Evolutionary conservation across 1,140 invertebrate genomes (phyloP), one percentile per base, ranked within the genome.

Genomic region (Hypothenemus hampei): DNA sequence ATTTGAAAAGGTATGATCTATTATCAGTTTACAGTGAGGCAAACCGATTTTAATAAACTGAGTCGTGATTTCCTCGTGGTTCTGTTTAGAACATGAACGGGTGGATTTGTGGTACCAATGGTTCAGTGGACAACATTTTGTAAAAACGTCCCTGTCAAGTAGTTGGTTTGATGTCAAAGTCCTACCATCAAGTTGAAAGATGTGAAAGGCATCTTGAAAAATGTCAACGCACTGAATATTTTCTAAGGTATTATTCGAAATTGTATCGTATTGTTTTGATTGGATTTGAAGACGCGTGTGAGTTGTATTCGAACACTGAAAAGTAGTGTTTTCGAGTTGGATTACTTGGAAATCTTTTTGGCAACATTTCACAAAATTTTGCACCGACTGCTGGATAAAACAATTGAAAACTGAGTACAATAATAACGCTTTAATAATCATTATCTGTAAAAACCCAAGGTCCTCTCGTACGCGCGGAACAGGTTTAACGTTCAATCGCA

Each of bases 81-180:
- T 36, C 8, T 56, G 19, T 10, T 31, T 18, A 10, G 16, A 35
- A 35, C 64, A 65, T 4, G 52, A 53, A 51, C 58, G 64, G 3
- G 24, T 19, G n/a, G 43, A 41, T 3, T 40, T 24, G 43, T 64
- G 53, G 39, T 65, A 65, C 29, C 43, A 18, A 43, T 55, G 52
- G n/a, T 39, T 22, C 3, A 62, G 23, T 5, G 64, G 64, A 36
- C 64, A 65, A 44, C 64, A 65, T 53, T 65, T 65, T n/a, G 58
- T 60, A 18, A 62, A 65, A 31, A 40, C 11, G 5, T 10, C 10
- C 13, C 5, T n/a, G 1, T 15, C 13, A 3, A 39, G n/a, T 21
- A 10, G 13, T 3, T 8, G 10, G 7, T 47, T 55, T n/a, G 35
- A 18, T 4, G 4, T n/a, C 26, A 55, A 11, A 2, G n/a, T 18